phyloP scores from a whole-genome alignment of 2,888 invertebrate species.

The Saturnia japonica region DNA sequence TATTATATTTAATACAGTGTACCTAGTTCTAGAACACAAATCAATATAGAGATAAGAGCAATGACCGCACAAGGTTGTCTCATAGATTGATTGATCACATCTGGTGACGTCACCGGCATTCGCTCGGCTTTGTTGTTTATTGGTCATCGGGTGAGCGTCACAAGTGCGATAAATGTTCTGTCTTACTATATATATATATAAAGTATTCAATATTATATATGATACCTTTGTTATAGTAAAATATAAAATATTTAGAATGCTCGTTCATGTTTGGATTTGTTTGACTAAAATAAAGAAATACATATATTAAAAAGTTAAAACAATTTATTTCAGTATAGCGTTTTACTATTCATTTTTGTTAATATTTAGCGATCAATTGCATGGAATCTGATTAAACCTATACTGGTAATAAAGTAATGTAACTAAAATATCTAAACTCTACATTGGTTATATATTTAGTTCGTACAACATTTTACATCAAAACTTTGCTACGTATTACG shows the following conservation, averaged over 20 bases:
- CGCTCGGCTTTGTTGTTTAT: neutral
- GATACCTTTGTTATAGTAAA: neutral
- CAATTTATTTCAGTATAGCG: too few species aligned
- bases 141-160: neutral
- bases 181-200: neutral
- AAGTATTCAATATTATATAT: neutral
- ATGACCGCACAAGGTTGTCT: slow-evolving; percentile 10
- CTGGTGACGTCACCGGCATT: neutral
- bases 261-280: too few species aligned
- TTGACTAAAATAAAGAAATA: too few species aligned
- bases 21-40: neutral
- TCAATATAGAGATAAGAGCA: slow-evolving; percentile 4
- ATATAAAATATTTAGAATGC: neutral
- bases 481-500: neutral
- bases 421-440: neutral
- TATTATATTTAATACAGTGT: neutral
- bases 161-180: neutral
- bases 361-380: too few species aligned
- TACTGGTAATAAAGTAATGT: neutral
- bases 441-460: neutral
- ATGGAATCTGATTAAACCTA: neutral
- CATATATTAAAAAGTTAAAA: too few species aligned
- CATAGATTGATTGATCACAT: neutral
- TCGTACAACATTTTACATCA: neutral
- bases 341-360: too few species aligned